Evolutionary conservation across 1,140 invertebrate species (phyloP).

Genomic region (Drosophila prosaltans): DNA sequence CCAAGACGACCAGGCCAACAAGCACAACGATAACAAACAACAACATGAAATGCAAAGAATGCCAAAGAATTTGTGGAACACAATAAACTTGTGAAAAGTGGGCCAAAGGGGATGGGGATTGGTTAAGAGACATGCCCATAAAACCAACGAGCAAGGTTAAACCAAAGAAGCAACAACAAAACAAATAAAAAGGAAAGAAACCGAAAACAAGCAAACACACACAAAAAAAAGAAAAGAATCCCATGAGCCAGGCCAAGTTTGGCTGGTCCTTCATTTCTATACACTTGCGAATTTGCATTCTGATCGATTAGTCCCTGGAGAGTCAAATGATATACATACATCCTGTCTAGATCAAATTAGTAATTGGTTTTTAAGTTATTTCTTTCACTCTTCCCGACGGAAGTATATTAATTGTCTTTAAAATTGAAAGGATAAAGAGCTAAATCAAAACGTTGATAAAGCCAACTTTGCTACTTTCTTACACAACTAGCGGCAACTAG

Average conservation of each 20-base stretch:
- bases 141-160: slow-evolving; percentile 54
- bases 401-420: too few relatives aligned
- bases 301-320: not conserved
- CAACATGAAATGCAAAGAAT: slow-evolving; percentile 45
- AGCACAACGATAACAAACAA: slow-evolving; percentile 32
- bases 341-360: not conserved
- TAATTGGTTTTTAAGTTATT: not conserved
- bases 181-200: not conserved
- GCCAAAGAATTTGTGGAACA: slow-evolving; percentile 62
- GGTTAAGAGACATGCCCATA: slow-evolving; percentile 26
- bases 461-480: too few relatives aligned
- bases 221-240: not conserved
- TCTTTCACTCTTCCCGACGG: too few relatives aligned
- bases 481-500: too few relatives aligned
- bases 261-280: not conserved
- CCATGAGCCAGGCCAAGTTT: not conserved
- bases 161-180: slow-evolving; percentile 17
- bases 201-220: slow-evolving; percentile 5
- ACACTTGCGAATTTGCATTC: slow-evolving; percentile 3
- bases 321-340: not conserved
- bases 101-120: slow-evolving; percentile 18
- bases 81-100: slow-evolving; percentile 68
- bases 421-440: too few relatives aligned
- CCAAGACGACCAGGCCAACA: slow-evolving; percentile 1
- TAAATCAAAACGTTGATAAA: too few relatives aligned